Evolutionary conservation across 2,888 invertebrate genomes (phyloP).

Genomic region (Sepioteuthis lessoniana): DNA sequence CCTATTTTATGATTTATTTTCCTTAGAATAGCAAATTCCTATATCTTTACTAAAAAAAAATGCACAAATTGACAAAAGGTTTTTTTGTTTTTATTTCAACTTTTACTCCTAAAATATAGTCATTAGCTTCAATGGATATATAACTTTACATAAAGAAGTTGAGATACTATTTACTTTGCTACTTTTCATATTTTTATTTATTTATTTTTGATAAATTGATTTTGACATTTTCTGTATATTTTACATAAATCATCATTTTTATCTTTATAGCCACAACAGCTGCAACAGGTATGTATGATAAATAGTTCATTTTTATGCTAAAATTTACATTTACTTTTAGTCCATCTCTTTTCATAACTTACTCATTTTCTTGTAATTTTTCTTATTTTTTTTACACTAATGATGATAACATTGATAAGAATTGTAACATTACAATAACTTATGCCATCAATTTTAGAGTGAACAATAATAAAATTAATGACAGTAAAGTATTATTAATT

Average conservation of each 20-base stretch:
- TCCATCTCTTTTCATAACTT: background rate
- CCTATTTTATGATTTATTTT: too few species aligned
- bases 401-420: background rate
- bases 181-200: too few species aligned
- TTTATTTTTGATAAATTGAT: background rate
- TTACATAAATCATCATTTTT: background rate
- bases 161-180: too few species aligned
- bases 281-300: background rate
- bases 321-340: background rate
- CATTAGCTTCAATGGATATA: too few species aligned
- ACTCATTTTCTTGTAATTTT: background rate
- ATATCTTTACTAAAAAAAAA: too few species aligned
- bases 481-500: background rate
- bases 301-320: background rate
- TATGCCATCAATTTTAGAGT: background rate
- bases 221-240: background rate
- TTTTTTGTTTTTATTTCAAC: too few species aligned
- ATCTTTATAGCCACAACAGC: conserved; percentile 20
- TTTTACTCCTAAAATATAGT: too few species aligned
- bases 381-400: background rate
- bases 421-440: background rate
- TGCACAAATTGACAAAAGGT: too few species aligned
- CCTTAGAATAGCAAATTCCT: too few species aligned
- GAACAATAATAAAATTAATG: background rate
- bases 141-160: too few species aligned